Evolutionary conservation across 2,113 vertebrate genomes (phyloP).

Genomic region (Clarias batrachus): DNA sequence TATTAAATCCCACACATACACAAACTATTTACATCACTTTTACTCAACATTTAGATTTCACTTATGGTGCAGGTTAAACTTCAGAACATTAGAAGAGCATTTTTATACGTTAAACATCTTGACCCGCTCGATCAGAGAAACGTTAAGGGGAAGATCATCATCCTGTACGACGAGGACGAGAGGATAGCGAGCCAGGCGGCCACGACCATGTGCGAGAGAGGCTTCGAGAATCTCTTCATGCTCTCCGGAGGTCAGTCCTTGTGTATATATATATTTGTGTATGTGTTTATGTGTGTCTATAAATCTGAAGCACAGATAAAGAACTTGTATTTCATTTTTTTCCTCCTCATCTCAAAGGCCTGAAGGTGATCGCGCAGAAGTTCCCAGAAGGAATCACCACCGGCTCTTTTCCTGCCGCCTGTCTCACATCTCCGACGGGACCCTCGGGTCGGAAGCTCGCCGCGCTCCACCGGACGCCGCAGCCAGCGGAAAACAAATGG

Average conservation of each 20-base stretch:
- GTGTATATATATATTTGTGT: no score
- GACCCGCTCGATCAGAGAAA: constrained; percentile 80
- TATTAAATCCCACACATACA: no score
- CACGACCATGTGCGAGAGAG: constrained; percentile 90
- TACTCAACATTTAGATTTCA: no score
- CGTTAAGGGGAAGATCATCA: constrained; percentile 85
- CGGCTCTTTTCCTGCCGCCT: constrained; percentile 75
- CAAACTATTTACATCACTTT: no score
- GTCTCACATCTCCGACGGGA: constrained; percentile 61
- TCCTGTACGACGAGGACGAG: constrained; percentile 93
- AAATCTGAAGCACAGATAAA: background rate
- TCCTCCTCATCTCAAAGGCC: constrained; percentile 69
- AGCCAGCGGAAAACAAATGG: constrained; percentile 78
- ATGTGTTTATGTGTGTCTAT: no score
- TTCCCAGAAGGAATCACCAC: constrained; percentile 87
- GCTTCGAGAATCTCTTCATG: constrained; percentile 95
- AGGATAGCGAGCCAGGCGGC: constrained; percentile 86
- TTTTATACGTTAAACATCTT: background rate
- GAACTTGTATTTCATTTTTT: background rate
- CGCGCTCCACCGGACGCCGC: constrained; percentile 14
- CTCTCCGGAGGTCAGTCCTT: constrained; percentile 84
- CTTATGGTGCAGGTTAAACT: no score
- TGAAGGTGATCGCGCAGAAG: constrained; percentile 88
- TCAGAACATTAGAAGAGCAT: no score
- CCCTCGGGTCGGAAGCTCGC: constrained; percentile 62